These are phyloP conservation scores for Cheiracanthium punctorium DNA, from an alignment of 2,888 invertebrate species.

Conservation along the genomic window DNA sequence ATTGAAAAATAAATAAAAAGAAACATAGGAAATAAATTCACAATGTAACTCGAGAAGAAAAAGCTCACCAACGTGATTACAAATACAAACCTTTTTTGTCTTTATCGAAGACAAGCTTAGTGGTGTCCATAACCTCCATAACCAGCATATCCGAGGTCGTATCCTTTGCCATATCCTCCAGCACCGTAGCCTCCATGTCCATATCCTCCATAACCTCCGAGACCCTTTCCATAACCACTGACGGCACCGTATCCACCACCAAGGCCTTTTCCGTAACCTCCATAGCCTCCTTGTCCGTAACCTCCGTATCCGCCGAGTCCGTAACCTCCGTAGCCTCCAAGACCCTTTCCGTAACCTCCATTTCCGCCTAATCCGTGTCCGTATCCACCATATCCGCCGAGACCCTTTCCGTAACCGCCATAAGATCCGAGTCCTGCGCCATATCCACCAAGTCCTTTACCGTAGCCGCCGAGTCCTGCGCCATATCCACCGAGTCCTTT, in stretches of 20 bases:
- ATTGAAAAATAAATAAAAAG: no score
- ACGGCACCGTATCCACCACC: neutral
- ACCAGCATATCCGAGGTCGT: slow-evolving; percentile 24
- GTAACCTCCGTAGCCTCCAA: neutral
- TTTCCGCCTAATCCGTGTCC: slow-evolving; percentile 1
- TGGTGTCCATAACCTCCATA: slow-evolving; percentile 30
- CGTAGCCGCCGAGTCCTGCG: neutral
- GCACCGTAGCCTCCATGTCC: neutral
- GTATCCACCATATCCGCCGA: slow-evolving; percentile 18
- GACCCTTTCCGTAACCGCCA: neutral
- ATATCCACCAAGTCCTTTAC: neutral
- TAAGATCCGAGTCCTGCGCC: neutral
- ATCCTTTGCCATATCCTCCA: slow-evolving; percentile 27
- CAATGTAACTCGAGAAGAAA: no score
- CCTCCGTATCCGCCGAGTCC: neutral
- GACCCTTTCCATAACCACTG: slow-evolving; percentile 22
- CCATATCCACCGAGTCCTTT: neutral
- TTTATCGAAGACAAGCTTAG: neutral
- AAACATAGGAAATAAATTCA: no score
- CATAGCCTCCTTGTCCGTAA: neutral
- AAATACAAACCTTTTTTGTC: neutral
- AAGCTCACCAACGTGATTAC: no score
- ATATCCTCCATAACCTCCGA: slow-evolving; percentile 27
- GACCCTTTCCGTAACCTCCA: slow-evolving; percentile 27
- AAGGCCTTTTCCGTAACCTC: neutral